phyloP scores from a whole-genome alignment of 1,140 invertebrate genomes.

The Zaprionus tsacasi region DNA sequence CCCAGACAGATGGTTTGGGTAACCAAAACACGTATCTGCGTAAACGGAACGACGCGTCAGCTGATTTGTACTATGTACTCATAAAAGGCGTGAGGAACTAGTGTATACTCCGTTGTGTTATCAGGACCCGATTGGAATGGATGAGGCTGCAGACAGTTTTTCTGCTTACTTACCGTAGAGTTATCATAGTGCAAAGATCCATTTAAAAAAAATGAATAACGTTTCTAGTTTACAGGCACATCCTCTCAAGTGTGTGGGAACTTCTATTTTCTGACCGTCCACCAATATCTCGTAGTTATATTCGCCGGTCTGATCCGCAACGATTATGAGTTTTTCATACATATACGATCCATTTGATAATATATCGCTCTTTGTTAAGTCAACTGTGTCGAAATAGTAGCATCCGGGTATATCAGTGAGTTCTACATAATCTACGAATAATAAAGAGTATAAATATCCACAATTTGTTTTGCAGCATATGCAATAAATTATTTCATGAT shows the following conservation, averaged over 20 bases:
- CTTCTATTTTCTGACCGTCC: constrained; percentile 40
- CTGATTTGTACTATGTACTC: too few species aligned
- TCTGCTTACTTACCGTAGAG: constrained; percentile 23
- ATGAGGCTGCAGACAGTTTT: constrained; percentile 65
- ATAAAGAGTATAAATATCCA: background rate
- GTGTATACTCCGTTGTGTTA: background rate
- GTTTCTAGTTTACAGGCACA: constrained; percentile 50
- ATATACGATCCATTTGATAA: constrained; percentile 63
- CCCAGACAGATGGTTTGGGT: too few species aligned
- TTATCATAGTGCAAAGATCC: constrained; percentile 41
- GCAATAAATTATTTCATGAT: too few species aligned
- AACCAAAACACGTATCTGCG: too few species aligned
- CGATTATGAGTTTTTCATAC: constrained; percentile 58
- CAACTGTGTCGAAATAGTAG: constrained; percentile 63
- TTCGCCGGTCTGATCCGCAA: constrained; percentile 38
- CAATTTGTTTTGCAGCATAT: background rate
- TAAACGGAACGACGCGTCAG: too few species aligned
- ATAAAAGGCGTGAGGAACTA: constrained; percentile 52
- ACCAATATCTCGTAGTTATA: constrained; percentile 51
- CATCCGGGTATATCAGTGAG: constrained; percentile 51
- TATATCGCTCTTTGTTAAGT: constrained; percentile 27
- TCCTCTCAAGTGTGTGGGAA: constrained; percentile 18
- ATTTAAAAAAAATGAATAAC: constrained; percentile 46
- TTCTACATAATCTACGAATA: background rate
- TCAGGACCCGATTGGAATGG: background rate